These are phyloP conservation scores for Dipodomys merriami DNA, from an alignment of 2,113 vertebrate species.

Conservation along the genomic window DNA sequence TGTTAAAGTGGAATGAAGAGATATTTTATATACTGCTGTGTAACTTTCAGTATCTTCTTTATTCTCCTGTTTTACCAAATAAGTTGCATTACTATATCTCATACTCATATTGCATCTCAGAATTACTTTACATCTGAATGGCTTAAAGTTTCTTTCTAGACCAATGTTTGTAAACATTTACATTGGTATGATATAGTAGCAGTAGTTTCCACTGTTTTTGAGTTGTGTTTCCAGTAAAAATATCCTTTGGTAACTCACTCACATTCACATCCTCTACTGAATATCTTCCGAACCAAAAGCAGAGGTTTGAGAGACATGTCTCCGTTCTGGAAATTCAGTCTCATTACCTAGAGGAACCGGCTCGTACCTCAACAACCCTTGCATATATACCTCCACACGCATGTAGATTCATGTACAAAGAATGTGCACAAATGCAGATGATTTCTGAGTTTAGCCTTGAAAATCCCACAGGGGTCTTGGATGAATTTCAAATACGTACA, in stretches of 20 bases:
- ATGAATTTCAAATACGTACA: conserved; percentile 19
- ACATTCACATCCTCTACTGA: not conserved
- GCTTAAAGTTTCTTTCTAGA: not conserved
- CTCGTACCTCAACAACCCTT: not conserved
- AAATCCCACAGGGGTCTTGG: not conserved
- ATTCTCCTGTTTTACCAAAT: not conserved
- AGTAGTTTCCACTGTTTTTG: not conserved
- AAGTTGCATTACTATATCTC: not conserved
- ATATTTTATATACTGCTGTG: not conserved
- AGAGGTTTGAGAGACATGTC: not conserved
- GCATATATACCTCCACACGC: not conserved
- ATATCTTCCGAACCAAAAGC: not conserved
- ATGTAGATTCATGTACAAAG: not conserved
- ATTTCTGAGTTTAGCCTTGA: not conserved
- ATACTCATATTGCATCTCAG: not conserved
- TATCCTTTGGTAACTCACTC: not conserved
- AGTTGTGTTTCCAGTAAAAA: not conserved
- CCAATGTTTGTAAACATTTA: not conserved
- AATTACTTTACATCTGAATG: not conserved
- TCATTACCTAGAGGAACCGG: not conserved
- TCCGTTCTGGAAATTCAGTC: not conserved
- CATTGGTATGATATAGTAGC: not conserved
- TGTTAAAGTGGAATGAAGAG: not conserved
- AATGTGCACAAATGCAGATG: not conserved
- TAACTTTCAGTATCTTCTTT: not conserved